Base-by-base conservation (phyloP, 2,888 invertebrate species). In the Amiota minor region DNA sequence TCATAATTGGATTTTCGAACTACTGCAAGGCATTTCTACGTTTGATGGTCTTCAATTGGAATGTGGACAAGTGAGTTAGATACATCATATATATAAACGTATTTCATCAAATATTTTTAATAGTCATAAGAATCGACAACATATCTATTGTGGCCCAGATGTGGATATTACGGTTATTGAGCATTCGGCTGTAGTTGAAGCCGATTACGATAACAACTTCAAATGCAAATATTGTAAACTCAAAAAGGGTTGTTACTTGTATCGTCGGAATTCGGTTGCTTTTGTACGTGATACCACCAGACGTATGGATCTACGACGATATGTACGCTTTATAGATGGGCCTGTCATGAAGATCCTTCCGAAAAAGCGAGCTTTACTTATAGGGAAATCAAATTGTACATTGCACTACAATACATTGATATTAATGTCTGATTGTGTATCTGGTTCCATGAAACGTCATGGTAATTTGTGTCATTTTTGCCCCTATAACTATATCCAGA, bases 231-330 rank as follows among this genome's bases (percentile, higher is more conserved):
- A 46, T 0, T 88, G 87, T 20, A 11, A 20, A 0, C 18, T 59
- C 0, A 0, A 2, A 0, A n/a, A 11, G 0, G 35, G n/a, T 0
- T 88, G 88, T 61, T 88, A 81, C 74, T 9, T 85, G 14, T 70
- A 74, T 53, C 78, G 73, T 61, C 72, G 73, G 11, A 81, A 83
- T 11, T 16, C 35, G 2, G 73, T 77, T 9, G 80, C 78, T n/a
- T 88, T 81, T 70, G 67, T 88, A 0, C 76, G 84, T 0, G 88
- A 88, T 71, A 77, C 77, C 0, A 47, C 72, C 0, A 12, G 59
- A 0, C 87, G 87, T 23, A 77, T 88, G 78, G 85, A 88, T 72
- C 59, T 88, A 10, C 78, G 84, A 0, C 76, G 77, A 16, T 88
- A 79, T 77, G 78, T 87, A 3, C 79, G 79, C 11, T 88, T 88